Base-by-base conservation (phyloP, 2,113 vertebrate species). In the Chauna torquata region DNA sequence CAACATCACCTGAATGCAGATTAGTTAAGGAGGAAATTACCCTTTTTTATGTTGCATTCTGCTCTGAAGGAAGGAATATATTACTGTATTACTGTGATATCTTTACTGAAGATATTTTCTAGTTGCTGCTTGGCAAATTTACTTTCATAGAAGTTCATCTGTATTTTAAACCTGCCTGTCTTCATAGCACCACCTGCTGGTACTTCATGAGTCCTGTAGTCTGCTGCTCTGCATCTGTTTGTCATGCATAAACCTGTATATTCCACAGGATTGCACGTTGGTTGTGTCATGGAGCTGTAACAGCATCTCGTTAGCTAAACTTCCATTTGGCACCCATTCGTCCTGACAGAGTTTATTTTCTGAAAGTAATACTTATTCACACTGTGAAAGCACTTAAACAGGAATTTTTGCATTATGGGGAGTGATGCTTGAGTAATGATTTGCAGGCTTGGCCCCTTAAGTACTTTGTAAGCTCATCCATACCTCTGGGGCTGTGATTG, bases 181-280 rank as follows among this genome's bases (percentile, higher is more conserved):
- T 89, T 89, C 40, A 18, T n/a, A 86, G 65, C 83, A 87, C 88
- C 70, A 78, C 94, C 88, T 96, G 55, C 88, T 92, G 95, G 80
- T 86, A 24, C 42, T 74, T 49, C 23, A 6, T 16, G 75, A 11
- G 5, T n/a, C 24, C 23, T 2, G 4, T 42, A 69, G 40, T 18
- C 40, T 79, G 58, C 49, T 69, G 45, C 42, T 70, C 70, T 22
- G 36, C 38, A 38, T 11, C 5, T 16, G 7, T 3, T 86, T 32
- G 13, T 68, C 38, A 19, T 6, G 4, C 2, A 3, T 34, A 12
- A 13, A 17, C 22, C 59, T 65, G 28, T 5, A 0, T 83, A 52
- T 55, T 9, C 32, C 59, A 57, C 49, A 16, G 13, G 20, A 40
- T 38, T 77, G n/a, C 54, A 69, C 8, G 42, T 54, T 20, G 25